A percentile compares a stretch with the other conserved stretches of the same genome.
Evolutionary conservation across 2,888 invertebrate genomes (phyloP).

Genomic region (Eristalis tenax): DNA sequence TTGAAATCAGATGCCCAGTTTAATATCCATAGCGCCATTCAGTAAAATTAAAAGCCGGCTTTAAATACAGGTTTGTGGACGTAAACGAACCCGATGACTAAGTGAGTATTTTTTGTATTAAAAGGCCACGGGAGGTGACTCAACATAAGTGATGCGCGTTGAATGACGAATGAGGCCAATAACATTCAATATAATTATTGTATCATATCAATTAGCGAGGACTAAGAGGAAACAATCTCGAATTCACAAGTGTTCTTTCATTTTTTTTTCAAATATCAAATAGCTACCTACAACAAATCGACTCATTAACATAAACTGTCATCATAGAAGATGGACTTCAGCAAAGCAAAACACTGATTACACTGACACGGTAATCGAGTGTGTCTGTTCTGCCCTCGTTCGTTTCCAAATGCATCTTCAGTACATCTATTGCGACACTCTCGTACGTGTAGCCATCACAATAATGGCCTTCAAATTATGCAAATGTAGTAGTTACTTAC

Average conservation of each 20-base stretch:
- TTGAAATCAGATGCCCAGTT: background rate
- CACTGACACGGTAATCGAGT: background rate
- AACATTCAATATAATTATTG: background rate
- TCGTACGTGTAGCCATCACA: background rate
- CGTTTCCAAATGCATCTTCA: background rate
- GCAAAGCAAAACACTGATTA: background rate
- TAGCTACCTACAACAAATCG: background rate
- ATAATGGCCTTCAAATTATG: background rate
- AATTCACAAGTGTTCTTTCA: background rate
- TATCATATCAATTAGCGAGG: background rate
- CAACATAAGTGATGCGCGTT: background rate
- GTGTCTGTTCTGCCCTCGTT: background rate
- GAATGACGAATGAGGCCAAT: background rate
- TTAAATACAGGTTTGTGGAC: background rate
- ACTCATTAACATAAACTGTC: background rate
- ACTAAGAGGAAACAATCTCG: background rate
- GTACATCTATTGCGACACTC: background rate
- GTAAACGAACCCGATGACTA: background rate
- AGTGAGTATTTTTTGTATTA: background rate
- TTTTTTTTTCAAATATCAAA: background rate
- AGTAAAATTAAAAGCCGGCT: background rate
- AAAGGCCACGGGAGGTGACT: background rate
- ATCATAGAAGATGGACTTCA: background rate
- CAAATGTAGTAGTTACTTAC: background rate
- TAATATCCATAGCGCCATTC: background rate